These are phyloP conservation scores for Halictus rubicundus DNA, from an alignment of 1,140 invertebrate species.

Conservation along the genomic window DNA sequence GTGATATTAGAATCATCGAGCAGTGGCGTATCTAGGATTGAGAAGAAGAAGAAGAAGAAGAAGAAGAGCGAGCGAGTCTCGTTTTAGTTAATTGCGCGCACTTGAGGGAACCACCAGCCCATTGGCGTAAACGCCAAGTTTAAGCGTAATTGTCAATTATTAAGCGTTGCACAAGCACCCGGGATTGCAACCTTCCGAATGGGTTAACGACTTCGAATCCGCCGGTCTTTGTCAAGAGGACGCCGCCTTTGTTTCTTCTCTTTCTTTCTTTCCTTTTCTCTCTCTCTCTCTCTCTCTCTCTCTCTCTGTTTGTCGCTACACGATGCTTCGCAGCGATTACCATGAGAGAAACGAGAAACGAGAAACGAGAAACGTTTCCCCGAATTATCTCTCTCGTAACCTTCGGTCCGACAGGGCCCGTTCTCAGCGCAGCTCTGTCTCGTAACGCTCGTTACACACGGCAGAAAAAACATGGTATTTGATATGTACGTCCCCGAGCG, in stretches of 20 bases:
- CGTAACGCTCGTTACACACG: slow-evolving; percentile 9
- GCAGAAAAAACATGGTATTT: background rate
- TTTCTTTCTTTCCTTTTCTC: too few species aligned
- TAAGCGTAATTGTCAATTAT: slow-evolving; percentile 68
- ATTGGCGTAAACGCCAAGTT: slow-evolving; percentile 57
- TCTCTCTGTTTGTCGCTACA: background rate
- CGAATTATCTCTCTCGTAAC: slow-evolving; percentile 22
- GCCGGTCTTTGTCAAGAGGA: slow-evolving; percentile 25
- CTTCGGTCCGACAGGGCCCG: background rate
- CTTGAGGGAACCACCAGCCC: slow-evolving; percentile 11
- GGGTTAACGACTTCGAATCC: slow-evolving; percentile 53
- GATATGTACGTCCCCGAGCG: background rate
- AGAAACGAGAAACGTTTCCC: background rate
- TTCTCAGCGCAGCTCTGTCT: background rate
- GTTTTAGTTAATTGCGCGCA: slow-evolving; percentile 1
- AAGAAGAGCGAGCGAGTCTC: background rate
- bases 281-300: background rate
- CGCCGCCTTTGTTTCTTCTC: slow-evolving; percentile 24
- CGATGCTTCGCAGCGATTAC: slow-evolving; percentile 16
- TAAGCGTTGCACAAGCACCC: slow-evolving; percentile 58
- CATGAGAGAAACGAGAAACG: background rate
- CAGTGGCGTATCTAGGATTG: too few species aligned
- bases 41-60: too few species aligned
- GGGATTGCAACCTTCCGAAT: slow-evolving; percentile 54
- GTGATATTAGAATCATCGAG: too few species aligned